These are phyloP conservation scores for Synanthedon vespiformis DNA, from an alignment of 2,888 invertebrate genomes.

Conservation along the genomic window DNA sequence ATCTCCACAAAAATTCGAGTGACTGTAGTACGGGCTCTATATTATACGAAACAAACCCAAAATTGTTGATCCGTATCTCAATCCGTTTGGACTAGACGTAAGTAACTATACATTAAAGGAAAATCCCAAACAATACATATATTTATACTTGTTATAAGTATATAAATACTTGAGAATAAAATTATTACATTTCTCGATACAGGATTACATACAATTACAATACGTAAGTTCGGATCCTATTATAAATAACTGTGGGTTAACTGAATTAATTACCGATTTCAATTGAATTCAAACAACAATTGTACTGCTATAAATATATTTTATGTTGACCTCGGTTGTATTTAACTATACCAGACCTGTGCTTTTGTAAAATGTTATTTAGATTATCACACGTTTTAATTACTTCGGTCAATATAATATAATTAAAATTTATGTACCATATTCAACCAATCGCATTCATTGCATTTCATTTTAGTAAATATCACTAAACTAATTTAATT, in stretches of 20 bases:
- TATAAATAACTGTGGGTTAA: background rate
- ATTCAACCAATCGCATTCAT: no score
- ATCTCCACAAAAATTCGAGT: background rate
- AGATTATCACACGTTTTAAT: no score
- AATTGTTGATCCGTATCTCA: constrained; percentile 23
- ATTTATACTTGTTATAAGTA: constrained; percentile 14
- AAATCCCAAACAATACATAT: constrained; percentile 32
- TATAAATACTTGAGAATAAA: background rate
- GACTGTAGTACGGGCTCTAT: constrained; percentile 1
- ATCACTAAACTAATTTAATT: no score
- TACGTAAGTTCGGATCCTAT: background rate
- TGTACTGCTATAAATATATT: background rate
- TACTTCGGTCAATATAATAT: no score
- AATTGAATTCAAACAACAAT: background rate
- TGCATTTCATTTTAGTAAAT: no score
- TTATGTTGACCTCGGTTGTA: no score
- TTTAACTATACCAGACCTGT: no score
- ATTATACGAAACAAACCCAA: constrained; percentile 7
- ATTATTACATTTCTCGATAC: background rate
- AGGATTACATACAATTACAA: background rate
- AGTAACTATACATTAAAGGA: constrained; percentile 18
- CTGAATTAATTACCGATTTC: background rate
- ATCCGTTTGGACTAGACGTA: constrained; percentile 20
- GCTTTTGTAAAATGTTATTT: no score
- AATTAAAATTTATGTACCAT: no score